Evolutionary conservation across 35 echinoderm and acorn worm genomes (phyloP), one percentile per base, ranked within the genome.

Genomic region (Eucidaris tribuloides): DNA sequence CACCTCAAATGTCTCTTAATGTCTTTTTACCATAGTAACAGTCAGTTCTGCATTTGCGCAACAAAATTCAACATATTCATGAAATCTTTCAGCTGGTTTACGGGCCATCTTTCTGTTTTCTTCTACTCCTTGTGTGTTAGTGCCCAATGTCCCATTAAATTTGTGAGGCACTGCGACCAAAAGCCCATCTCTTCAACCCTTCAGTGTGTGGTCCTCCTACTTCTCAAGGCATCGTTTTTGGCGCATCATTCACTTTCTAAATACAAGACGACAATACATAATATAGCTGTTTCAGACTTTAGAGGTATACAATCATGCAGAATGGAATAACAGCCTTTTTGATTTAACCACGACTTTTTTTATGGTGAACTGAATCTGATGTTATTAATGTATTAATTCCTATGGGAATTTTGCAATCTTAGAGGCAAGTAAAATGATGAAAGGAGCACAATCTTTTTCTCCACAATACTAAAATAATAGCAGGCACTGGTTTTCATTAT

Each of bases 41-140:
- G n/a, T n/a, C n/a, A n/a, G n/a, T n/a, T n/a, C n/a, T n/a, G n/a
- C n/a, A n/a, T n/a, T n/a, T n/a, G n/a, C n/a, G n/a, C n/a, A n/a
- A n/a, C n/a, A n/a, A n/a, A n/a, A n/a, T n/a, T n/a, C n/a, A n/a
- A n/a, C n/a, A n/a, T n/a, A n/a, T n/a, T n/a, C n/a, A n/a, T n/a
- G n/a, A n/a, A n/a, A n/a, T n/a, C n/a, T n/a, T n/a, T n/a, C n/a
- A n/a, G n/a, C n/a, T n/a, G n/a, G n/a, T n/a, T n/a, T n/a, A n/a
- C n/a, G n/a, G n/a, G n/a, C n/a, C n/a, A n/a, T n/a, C n/a, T n/a
- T n/a, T n/a, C n/a, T n/a, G n/a, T n/a, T n/a, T n/a, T n/a, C n/a
- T n/a, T n/a, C n/a, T 93, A n/a, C n/a, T n/a, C n/a, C 95, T 86
- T 98, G 95, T 86, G 95, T 98, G 62, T 98, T 98, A 19, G 82